Evolutionary conservation across 1,140 invertebrate species (phyloP), one percentile per base, ranked within the genome.

Genomic region (Liolophura sinensis): DNA sequence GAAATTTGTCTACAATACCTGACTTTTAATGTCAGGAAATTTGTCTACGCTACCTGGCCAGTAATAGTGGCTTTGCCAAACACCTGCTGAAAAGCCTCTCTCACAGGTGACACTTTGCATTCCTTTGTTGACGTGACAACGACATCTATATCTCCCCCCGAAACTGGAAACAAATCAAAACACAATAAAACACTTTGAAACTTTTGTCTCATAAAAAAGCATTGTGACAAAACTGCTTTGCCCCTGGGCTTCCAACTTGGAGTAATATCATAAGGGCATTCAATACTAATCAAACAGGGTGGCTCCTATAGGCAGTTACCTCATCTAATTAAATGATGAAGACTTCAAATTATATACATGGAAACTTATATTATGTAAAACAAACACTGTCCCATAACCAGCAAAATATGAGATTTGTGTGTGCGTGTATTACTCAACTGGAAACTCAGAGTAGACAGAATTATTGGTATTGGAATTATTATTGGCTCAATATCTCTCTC

Each of bases 61-160:
- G 67, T 85, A 25, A 93, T 89, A 73, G 90, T 92, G 15, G 92
- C 92, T 84, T 90, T 90, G 25, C 92, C 92, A 87, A 95, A 93
- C 7, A 92, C 88, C 64, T 86, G 82, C 81, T 93, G 92, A 76
- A 94, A 93, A 67, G 92, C 92, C 83, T 94, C 92, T 77, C 92
- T 87, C n/a, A 94, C 83, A 15, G 92, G 88, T 71, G 89, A 89
- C 46, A 94, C 84, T 86, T 93, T 92, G 1, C 88, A 87, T 77
- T 93, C 92, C 80, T 93, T 91, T 64, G 90, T 88, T 9, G 92
- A 92, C 47, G 92, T 90, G 14, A 94, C 91, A 50, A 92, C 83
- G 20, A 94, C 83, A 77, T 91, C 88, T 15, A 92, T 82, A 82
- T 92, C 91, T 56, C 92, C 91, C 48, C 91, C 91, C 76, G 90